Evolutionary conservation across 2,888 invertebrate species (phyloP).

Genomic region (Drosophila mimica): DNA sequence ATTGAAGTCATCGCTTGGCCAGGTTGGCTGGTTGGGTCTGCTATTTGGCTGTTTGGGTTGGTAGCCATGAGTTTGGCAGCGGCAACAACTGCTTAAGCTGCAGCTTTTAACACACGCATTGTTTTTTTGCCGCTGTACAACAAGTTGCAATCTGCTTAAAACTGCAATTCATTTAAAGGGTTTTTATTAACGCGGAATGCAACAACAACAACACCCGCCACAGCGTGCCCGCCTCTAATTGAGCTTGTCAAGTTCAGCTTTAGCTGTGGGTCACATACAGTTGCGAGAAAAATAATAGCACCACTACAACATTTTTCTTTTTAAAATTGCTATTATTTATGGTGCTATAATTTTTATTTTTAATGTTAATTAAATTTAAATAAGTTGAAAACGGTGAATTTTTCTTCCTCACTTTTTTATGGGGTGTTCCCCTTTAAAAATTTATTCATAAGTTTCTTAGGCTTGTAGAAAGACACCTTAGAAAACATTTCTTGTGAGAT

Average conservation of each 20-base stretch:
- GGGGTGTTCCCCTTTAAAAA: background rate
- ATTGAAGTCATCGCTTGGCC: constrained; percentile 55
- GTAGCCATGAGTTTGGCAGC: constrained; percentile 33
- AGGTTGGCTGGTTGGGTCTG: constrained; percentile 15
- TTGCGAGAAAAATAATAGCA: background rate
- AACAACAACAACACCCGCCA: constrained; percentile 13
- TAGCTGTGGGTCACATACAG: constrained; percentile 32
- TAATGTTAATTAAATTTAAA: background rate
- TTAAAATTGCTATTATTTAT: background rate
- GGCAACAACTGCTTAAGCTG: constrained; percentile 53
- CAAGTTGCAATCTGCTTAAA: constrained; percentile 78
- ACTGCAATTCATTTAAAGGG: constrained; percentile 74
- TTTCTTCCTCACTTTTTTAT: background rate
- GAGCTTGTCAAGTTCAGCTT: constrained; percentile 76
- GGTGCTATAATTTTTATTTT: background rate
- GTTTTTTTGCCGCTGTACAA: constrained; percentile 52
- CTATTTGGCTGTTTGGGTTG: constrained; percentile 1
- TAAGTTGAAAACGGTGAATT: background rate
- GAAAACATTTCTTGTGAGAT: background rate
- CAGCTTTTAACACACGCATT: constrained; percentile 51
- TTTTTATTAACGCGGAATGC: constrained; percentile 56
- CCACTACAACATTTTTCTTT: background rate
- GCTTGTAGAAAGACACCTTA: background rate
- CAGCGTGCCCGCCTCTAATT: constrained; percentile 60
- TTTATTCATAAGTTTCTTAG: background rate